Conservation (phyloP, 2,888 invertebrate genomes). For the Orgyia antiqua region DNA sequence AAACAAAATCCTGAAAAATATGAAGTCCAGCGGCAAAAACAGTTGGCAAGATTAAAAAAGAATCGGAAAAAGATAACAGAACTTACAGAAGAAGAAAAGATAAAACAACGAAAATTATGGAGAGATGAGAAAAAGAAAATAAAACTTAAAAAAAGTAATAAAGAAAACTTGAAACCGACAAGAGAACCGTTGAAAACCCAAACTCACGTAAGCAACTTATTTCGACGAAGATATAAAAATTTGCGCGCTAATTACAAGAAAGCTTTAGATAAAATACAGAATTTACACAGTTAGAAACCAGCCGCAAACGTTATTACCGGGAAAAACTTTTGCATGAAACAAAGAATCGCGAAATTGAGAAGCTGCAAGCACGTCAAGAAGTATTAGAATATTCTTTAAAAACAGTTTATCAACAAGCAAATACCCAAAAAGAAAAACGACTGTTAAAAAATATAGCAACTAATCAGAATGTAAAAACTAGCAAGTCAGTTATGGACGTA, state of each 20-base stretch:
- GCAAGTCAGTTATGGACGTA: constrained; percentile 3
- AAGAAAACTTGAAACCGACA: constrained; percentile 3
- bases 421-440: constrained; percentile 1
- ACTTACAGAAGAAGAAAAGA: no score
- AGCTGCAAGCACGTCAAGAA: constrained; percentile 2
- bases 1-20: constrained; percentile 5
- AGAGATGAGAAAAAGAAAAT: no score
- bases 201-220: constrained; percentile 2
- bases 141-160: no score
- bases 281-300: constrained; percentile 2
- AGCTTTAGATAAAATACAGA: constrained; percentile 2
- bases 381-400: constrained; percentile 2
- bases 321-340: constrained; percentile 1
- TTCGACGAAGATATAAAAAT: constrained; percentile 3
- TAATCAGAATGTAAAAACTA: constrained; percentile 3
- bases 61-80: constrained; percentile 1
- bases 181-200: constrained; percentile 2
- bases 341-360: constrained; percentile 1
- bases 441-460: constrained; percentile 3
- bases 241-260: constrained; percentile 1
- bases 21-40: constrained; percentile 1
- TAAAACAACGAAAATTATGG: no score
- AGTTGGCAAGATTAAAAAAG: constrained; percentile 1
- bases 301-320: constrained; percentile 1
- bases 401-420: constrained; percentile 1